phyloP scores from a whole-genome alignment of 2,797 vertebrate genomes.

The Pyrocephalus nanus region DNA sequence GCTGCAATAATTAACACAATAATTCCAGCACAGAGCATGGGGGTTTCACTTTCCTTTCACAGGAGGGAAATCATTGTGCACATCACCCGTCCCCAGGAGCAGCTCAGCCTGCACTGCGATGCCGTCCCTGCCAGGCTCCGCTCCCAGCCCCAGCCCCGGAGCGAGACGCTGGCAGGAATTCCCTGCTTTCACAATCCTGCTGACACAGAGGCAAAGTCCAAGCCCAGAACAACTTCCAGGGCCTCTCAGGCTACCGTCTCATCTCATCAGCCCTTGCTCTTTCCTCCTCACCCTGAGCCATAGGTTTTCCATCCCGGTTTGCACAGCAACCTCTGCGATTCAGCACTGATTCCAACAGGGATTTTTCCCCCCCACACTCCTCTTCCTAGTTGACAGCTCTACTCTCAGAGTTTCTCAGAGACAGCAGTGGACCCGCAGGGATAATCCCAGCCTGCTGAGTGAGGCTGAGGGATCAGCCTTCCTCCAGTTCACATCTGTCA shows the following conservation, averaged over 20 bases:
- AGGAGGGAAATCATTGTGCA: neutral
- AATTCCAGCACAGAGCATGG: neutral
- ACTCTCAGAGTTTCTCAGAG: neutral
- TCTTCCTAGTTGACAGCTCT: neutral
- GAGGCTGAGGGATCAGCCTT: neutral
- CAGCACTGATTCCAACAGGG: neutral
- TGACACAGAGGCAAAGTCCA: neutral
- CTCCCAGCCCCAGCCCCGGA: neutral
- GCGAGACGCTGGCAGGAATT: neutral
- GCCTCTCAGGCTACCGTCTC: rapidly evolving
- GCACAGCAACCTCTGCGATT: neutral
- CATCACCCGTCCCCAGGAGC: neutral
- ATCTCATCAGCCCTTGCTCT: neutral
- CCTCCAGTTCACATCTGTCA: neutral
- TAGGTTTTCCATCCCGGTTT: neutral
- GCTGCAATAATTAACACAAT: neutral
- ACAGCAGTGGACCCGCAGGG: neutral
- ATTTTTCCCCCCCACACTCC: rapidly evolving
- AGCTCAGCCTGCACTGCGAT: rapidly evolving
- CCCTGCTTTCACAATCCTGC: neutral
- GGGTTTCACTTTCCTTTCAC: neutral
- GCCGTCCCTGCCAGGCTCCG: neutral
- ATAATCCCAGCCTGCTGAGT: neutral
- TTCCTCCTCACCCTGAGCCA: neutral
- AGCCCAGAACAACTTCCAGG: neutral